A percentile compares a stretch with the other conserved stretches of the same genome.
Evolutionary conservation across 2,797 vertebrate species (phyloP).

Genomic region (Peromyscus eremicus): DNA sequence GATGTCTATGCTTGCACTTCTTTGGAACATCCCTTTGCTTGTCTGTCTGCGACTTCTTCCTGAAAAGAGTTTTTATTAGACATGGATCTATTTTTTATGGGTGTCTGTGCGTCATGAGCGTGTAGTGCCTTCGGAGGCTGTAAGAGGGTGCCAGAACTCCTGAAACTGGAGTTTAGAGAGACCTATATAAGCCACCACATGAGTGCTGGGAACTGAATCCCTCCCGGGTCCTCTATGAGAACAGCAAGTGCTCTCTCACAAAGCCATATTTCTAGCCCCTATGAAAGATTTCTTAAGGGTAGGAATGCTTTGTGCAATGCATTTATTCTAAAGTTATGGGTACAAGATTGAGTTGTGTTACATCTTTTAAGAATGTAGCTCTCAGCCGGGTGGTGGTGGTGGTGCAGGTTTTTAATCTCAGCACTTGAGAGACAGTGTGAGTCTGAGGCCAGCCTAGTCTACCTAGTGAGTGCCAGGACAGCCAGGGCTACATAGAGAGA

Average conservation of each 20-base stretch:
- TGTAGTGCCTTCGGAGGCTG: too few species aligned
- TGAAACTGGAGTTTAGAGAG: not conserved
- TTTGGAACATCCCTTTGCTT: not conserved
- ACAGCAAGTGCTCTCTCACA: not conserved
- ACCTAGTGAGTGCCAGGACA: not conserved
- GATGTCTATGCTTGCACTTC: not conserved
- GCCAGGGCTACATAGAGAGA: not conserved
- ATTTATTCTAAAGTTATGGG: conserved; percentile 46
- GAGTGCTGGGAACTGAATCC: not conserved
- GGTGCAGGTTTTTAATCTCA: not conserved
- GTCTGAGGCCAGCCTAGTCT: not conserved
- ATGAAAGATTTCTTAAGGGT: not conserved
- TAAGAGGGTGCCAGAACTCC: not conserved
- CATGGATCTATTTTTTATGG: not conserved
- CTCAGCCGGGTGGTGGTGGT: not conserved
- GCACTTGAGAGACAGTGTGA: not conserved
- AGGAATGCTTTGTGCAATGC: conserved; percentile 17
- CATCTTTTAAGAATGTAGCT: not conserved
- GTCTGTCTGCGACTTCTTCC: conserved; percentile 13
- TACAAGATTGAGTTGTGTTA: conserved; percentile 11
- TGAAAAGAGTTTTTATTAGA: not conserved
- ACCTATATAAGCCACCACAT: not conserved
- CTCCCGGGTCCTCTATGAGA: not conserved
- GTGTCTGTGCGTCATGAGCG: not conserved
- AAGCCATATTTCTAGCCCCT: not conserved